Evolutionary conservation across 92 coral and sea anemone species (phyloP).

Genomic region (Palythoa grandis): DNA sequence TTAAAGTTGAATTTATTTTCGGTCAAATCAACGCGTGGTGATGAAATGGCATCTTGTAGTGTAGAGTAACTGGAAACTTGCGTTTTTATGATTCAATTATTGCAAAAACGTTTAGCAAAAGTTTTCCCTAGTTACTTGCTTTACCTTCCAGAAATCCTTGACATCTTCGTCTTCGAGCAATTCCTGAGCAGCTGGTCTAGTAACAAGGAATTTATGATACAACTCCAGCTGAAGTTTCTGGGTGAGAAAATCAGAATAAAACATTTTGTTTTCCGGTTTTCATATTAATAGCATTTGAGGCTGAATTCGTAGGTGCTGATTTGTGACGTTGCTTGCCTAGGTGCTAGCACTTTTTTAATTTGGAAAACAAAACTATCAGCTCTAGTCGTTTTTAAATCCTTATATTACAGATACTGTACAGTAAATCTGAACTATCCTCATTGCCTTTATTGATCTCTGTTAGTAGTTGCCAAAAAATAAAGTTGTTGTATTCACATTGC

Average conservation of each 20-base stretch:
- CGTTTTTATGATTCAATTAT: not conserved
- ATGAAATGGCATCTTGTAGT: not conserved
- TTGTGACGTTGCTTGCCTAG: not conserved
- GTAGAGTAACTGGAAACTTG: not conserved
- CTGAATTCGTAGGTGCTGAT: not conserved
- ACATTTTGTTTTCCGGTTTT: not conserved
- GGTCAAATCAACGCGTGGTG: not conserved
- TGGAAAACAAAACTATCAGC: not conserved
- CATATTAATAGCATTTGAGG: not conserved
- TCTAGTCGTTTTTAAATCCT: not conserved
- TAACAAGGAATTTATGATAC: constrained; percentile 81
- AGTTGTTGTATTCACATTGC: not conserved
- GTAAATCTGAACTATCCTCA: not conserved
- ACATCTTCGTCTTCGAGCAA: constrained; percentile 68
- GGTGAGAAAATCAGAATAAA: not conserved
- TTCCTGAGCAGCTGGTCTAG: constrained; percentile 80
- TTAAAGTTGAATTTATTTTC: too few species aligned
- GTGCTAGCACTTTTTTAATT: not conserved
- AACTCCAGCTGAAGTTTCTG: constrained; percentile 85
- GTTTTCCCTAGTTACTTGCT: not conserved
- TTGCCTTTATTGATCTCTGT: too few species aligned
- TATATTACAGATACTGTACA: not conserved
- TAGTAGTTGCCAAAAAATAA: too few species aligned
- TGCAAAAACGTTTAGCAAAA: not conserved
- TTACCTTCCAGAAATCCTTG: constrained; percentile 89